Evolutionary conservation across 2,888 invertebrate species (phyloP).

Genomic region (Idaea biselata): DNA sequence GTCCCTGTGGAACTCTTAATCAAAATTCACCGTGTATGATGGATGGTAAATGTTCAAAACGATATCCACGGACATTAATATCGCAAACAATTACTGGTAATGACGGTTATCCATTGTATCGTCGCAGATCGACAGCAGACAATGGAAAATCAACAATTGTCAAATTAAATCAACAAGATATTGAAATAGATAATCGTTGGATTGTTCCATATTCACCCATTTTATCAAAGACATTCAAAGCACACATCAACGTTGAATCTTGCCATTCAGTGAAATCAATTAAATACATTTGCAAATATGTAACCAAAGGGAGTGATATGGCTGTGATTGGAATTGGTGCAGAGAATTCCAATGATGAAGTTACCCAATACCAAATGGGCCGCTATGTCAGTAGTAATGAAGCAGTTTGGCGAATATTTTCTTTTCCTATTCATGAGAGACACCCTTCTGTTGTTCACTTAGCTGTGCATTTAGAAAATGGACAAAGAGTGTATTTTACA

Average conservation of each 20-base stretch:
- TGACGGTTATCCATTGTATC: constrained; percentile 21
- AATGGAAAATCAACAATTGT: constrained; percentile 29
- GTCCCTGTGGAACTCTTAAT: constrained; percentile 19
- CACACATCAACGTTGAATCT: constrained; percentile 24
- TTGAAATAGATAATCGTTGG: constrained; percentile 33
- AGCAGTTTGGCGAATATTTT: no score
- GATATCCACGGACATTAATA: constrained; percentile 3
- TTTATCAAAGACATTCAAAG: constrained; percentile 13
- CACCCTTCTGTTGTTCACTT: no score
- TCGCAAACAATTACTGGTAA: constrained; percentile 10
- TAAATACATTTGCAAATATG: constrained; percentile 9
- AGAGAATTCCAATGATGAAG: constrained; percentile 28
- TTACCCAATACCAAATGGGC: constrained; percentile 29
- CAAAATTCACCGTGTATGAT: constrained; percentile 16
- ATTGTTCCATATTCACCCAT: constrained; percentile 15
- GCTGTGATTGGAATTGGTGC: constrained; percentile 1
- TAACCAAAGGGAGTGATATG: constrained; percentile 22
- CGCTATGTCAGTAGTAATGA: constrained; percentile 23
- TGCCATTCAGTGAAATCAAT: constrained; percentile 16
- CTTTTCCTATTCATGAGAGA: no score
- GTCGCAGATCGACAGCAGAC: constrained; percentile 28
- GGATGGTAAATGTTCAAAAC: constrained; percentile 14
- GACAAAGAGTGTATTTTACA: constrained; percentile 10
- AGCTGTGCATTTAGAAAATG: no score
- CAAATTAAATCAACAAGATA: constrained; percentile 29